These are phyloP conservation scores for Phyllopteryx taeniolatus DNA, from an alignment of 2,113 vertebrate genomes.

Conservation along the genomic window DNA sequence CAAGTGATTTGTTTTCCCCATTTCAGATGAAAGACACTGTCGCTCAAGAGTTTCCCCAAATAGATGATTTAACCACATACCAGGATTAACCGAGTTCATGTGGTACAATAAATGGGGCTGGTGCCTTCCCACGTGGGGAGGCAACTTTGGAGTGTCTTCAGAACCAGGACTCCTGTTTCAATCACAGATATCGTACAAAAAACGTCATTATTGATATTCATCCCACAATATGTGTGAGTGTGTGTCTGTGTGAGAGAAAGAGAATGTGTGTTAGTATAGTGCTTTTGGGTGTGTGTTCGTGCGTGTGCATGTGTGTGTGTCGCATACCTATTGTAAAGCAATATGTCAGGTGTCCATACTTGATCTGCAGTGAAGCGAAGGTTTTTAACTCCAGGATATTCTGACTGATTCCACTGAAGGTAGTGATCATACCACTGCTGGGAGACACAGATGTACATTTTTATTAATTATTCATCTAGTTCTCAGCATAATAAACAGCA, in stretches of 20 bases:
- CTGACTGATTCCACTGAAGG: conserved; percentile 79
- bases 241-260: background rate
- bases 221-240: background rate
- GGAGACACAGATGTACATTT: conserved; percentile 18
- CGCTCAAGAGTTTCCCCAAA: too few species aligned
- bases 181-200: too few species aligned
- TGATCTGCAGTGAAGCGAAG: conserved; percentile 76
- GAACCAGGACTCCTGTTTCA: too few species aligned
- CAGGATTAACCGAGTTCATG: too few species aligned
- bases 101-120: too few species aligned
- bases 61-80: too few species aligned
- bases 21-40: too few species aligned
- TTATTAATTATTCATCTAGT: background rate
- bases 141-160: too few species aligned
- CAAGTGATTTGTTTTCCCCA: too few species aligned
- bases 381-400: conserved; percentile 78
- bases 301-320: background rate
- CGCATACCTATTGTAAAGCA: conserved; percentile 78
- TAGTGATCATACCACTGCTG: conserved; percentile 81
- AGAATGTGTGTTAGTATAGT: too few species aligned
- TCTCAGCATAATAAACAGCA: background rate
- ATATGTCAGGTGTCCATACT: conserved; percentile 79
- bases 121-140: too few species aligned
- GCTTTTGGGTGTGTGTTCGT: background rate
- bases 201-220: background rate